Evolutionary conservation across 2,888 invertebrate genomes (phyloP).

Genomic region (Melolontha melolontha): DNA sequence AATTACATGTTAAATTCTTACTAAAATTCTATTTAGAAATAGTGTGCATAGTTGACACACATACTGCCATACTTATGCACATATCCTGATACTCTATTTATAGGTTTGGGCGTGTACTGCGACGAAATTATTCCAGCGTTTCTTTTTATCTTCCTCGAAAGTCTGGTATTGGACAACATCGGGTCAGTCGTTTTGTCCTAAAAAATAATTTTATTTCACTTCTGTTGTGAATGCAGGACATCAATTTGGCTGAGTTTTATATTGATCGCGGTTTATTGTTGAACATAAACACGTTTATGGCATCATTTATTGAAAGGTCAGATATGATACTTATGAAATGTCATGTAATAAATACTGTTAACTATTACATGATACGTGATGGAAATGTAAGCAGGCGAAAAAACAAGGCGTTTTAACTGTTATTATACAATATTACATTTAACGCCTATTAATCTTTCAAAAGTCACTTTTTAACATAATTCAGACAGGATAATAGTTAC

Average conservation of each 20-base stretch:
- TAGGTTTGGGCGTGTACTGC: constrained; percentile 15
- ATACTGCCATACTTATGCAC: constrained; percentile 13
- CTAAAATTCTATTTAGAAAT: constrained; percentile 25
- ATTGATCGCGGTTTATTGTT: constrained; percentile 6
- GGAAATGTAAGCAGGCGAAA: no score
- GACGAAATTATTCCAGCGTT: constrained; percentile 12
- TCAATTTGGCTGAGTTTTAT: constrained; percentile 19
- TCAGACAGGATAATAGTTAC: no score
- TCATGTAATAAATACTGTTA: neutral
- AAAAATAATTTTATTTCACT: constrained; percentile 10
- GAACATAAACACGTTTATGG: constrained; percentile 24
- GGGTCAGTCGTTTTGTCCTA: constrained; percentile 8
- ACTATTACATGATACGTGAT: no score
- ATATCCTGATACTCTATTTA: constrained; percentile 24
- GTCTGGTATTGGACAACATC: neutral
- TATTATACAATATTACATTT: no score
- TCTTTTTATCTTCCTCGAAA: constrained; percentile 4
- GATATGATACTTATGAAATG: constrained; percentile 9
- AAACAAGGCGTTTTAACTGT: no score
- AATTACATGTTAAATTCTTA: constrained; percentile 7
- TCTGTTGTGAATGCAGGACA: constrained; percentile 5
- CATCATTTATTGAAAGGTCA: constrained; percentile 23
- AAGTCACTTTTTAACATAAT: no score
- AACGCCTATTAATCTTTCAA: no score
- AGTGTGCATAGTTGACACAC: constrained; percentile 29